These are phyloP conservation scores for Anguilla marmorata DNA, from an alignment of 2,797 vertebrate species.

Conservation along the genomic window DNA sequence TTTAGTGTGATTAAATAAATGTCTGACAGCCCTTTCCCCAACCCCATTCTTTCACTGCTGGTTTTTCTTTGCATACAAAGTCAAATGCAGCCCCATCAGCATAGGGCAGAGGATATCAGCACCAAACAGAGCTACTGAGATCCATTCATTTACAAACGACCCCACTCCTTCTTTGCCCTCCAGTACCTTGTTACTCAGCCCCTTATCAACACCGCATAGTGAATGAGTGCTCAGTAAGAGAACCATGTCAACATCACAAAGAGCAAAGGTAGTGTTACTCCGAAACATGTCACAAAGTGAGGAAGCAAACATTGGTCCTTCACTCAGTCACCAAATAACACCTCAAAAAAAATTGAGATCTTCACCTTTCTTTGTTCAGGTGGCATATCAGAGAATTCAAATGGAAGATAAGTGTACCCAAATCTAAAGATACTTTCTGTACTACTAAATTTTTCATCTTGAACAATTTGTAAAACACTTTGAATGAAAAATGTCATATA, in stretches of 20 bases:
- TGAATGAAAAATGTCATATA: background rate
- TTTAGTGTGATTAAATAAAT: background rate
- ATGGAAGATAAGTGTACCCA: background rate
- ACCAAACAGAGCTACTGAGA: background rate
- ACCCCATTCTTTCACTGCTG: background rate
- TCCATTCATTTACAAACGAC: background rate
- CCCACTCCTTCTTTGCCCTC: too few relatives aligned
- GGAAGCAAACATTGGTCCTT: background rate
- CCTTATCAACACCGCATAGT: background rate
- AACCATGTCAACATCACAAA: background rate
- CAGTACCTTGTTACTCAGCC: background rate
- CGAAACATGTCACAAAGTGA: background rate
- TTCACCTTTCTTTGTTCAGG: background rate
- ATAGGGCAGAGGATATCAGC: background rate
- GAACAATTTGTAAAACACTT: background rate
- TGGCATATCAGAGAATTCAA: background rate
- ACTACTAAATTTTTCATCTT: background rate
- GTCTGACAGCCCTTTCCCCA: background rate
- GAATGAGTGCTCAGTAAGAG: background rate
- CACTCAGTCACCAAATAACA: background rate
- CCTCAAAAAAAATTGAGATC: background rate
- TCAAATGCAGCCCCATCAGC: background rate
- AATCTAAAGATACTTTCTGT: background rate
- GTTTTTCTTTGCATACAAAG: background rate
- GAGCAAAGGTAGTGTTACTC: background rate